Evolutionary conservation across 1,140 invertebrate species (phyloP), one percentile per base, ranked within the genome.

Genomic region (Dysdera silvatica): DNA sequence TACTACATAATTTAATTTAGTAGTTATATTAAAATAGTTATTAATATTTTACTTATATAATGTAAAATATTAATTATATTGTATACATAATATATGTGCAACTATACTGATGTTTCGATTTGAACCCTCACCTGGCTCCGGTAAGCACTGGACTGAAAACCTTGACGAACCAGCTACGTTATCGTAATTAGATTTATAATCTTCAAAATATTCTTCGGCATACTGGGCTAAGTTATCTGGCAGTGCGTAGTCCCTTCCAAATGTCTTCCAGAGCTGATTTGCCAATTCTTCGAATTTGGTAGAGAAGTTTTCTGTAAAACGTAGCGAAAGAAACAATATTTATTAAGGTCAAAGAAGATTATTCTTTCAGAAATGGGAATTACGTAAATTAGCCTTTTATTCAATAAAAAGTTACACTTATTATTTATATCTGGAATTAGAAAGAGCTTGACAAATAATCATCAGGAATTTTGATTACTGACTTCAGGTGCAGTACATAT

Each of bases 71-170:
- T n/a, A n/a, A n/a, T n/a, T n/a, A n/a, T n/a, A n/a, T n/a, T n/a
- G n/a, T n/a, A n/a, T n/a, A n/a, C n/a, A n/a, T n/a, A n/a, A n/a
- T n/a, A n/a, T n/a, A n/a, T n/a, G n/a, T n/a, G n/a, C n/a, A n/a
- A n/a, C n/a, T n/a, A n/a, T n/a, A n/a, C n/a, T n/a, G n/a, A n/a
- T n/a, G n/a, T n/a, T n/a, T n/a, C n/a, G n/a, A n/a, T n/a, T n/a
- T n/a, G n/a, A n/a, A n/a, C n/a, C n/a, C n/a, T 68, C 70, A 87
- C 85, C 85, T 37, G 87, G 87, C 64, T 85, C 78, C 5, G 87
- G 88, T 54, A 87, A 75, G 73, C 87, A 90, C 62, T 85, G 82
- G 52, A 87, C 82, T 66, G 78, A 77, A 58, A 79, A 75, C 45
- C 78, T 70, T 48, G 72, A 35, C 18, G 41, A 37, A 33, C 54